phyloP scores from a whole-genome alignment of 2,888 invertebrate genomes.

The Pristionchus exspectatus region DNA sequence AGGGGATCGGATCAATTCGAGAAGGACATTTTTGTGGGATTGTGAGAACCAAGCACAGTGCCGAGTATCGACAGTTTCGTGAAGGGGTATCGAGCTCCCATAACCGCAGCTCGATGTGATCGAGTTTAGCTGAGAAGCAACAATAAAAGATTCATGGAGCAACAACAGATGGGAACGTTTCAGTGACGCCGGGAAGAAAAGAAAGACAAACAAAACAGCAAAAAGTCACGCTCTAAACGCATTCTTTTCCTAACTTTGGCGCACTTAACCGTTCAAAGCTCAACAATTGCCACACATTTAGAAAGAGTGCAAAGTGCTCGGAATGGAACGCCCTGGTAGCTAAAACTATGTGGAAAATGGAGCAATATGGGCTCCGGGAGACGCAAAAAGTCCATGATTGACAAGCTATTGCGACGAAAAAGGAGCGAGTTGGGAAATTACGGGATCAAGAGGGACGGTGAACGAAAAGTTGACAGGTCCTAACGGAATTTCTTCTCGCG shows the following conservation, averaged over 20 bases:
- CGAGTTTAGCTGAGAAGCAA: not conserved
- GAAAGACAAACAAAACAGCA: conserved; percentile 29
- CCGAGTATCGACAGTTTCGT: too few relatives aligned
- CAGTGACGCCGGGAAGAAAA: not conserved
- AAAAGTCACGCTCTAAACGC: not conserved
- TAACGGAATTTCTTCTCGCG: not conserved
- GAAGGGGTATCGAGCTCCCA: too few relatives aligned
- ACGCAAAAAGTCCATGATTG: not conserved
- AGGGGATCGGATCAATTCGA: not conserved
- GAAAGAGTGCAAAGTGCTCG: not conserved
- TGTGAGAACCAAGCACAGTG: too few relatives aligned
- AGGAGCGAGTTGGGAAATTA: conserved; percentile 11
- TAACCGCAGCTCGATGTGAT: too few relatives aligned
- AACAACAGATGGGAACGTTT: not conserved
- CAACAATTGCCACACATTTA: not conserved
- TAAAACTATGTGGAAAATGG: not conserved
- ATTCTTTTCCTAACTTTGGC: not conserved
- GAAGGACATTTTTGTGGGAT: too few relatives aligned
- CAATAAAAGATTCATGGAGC: not conserved
- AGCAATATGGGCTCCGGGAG: not conserved
- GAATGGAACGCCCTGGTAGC: too few relatives aligned
- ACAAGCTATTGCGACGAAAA: conserved; percentile 6
- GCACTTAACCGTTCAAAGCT: not conserved
- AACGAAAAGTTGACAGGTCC: conserved; percentile 28
- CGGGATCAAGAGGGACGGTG: conserved; percentile 51